These are phyloP conservation scores for Strix occidentalis DNA, from an alignment of 2,797 vertebrate genomes.

Conservation along the genomic window DNA sequence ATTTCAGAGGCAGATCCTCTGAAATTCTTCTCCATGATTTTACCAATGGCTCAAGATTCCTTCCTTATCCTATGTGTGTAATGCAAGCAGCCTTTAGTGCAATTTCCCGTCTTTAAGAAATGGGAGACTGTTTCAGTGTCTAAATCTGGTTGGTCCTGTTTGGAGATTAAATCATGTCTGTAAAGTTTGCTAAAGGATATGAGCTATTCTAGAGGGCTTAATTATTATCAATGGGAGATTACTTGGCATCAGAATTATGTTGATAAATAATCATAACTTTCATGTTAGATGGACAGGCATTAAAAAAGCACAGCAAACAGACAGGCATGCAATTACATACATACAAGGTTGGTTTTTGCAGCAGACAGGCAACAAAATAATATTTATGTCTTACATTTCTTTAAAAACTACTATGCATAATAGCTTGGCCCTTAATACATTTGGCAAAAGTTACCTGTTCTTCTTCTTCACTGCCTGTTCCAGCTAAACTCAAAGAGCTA, in stretches of 20 bases:
- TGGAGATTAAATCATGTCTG: neutral
- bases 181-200: neutral
- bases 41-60: neutral
- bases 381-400: neutral
- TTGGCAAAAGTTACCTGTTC: conserved; percentile 74
- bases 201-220: neutral
- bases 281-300: neutral
- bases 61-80: neutral
- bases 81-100: neutral
- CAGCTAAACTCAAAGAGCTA: conserved; percentile 78
- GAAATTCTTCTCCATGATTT: neutral
- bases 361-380: neutral
- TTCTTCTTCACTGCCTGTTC: conserved; percentile 81
- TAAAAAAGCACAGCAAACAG: conserved; percentile 4
- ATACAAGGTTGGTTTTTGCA: neutral
- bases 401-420: neutral
- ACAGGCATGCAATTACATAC: neutral
- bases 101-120: neutral
- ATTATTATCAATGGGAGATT: neutral
- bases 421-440: conserved; percentile 2
- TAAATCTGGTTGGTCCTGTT: neutral
- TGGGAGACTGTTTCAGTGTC: neutral
- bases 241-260: neutral
- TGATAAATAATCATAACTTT: neutral
- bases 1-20: neutral